A percentile compares a stretch with the other conserved stretches of the same genome.
Conservation (phyloP, 2,888 invertebrate genomes). For the Myopa testacea region DNA sequence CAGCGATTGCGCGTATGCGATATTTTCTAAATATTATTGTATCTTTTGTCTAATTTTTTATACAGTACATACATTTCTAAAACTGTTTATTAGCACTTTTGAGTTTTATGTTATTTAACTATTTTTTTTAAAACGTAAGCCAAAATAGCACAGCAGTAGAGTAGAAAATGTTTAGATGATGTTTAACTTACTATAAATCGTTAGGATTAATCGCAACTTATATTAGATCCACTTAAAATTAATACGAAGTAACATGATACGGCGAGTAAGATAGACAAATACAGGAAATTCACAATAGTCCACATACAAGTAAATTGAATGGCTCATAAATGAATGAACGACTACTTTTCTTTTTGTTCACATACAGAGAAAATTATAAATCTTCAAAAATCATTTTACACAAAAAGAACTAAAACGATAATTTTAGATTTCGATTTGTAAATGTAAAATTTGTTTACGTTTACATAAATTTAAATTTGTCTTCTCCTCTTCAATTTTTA, state of each 20-base stretch:
- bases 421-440: neutral
- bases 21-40: slow-evolving; percentile 32
- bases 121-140: slow-evolving; percentile 5
- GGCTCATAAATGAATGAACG: neutral
- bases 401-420: neutral
- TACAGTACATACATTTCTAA: neutral
- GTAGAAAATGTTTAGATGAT: slow-evolving; percentile 7
- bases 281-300: neutral
- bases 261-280: neutral
- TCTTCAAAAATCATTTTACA: neutral
- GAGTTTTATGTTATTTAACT: slow-evolving; percentile 47
- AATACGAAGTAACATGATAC: neutral
- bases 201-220: neutral
- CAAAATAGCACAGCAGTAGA: slow-evolving; percentile 10
- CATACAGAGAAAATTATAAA: too few relatives aligned
- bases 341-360: neutral
- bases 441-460: neutral
- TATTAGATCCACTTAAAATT: neutral
- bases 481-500: neutral
- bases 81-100: slow-evolving; percentile 42
- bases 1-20: slow-evolving; percentile 26
- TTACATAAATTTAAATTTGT: neutral
- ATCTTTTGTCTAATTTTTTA: slow-evolving; percentile 39
- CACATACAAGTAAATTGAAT: neutral
- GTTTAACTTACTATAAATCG: neutral